Percentiles rank a stretch among this genome's conserved stretches.
These are phyloP conservation scores for Listronotus oregonensis DNA, from an alignment of 1,140 invertebrate genomes.

Conservation along the genomic window DNA sequence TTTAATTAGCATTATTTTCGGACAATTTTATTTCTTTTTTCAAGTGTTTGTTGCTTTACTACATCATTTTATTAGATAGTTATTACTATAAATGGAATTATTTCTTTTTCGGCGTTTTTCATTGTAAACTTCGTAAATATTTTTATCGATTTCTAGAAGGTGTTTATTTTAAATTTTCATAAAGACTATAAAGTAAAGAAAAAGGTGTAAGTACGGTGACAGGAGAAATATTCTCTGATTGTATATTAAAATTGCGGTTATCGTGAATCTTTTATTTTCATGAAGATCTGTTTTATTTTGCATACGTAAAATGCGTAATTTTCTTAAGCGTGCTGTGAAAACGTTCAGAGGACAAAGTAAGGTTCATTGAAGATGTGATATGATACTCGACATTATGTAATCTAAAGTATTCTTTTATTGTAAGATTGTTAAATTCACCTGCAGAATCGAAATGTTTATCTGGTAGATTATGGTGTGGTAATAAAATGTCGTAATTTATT, in stretches of 20 bases:
- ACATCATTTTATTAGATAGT: no score
- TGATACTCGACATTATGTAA: no score
- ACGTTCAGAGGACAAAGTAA: conserved; percentile 5
- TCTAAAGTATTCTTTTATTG: neutral
- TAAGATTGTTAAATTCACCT: conserved; percentile 7
- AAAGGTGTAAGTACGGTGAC: conserved; percentile 8
- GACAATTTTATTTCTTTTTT: no score
- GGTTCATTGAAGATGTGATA: neutral
- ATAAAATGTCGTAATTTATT: neutral
- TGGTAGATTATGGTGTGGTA: neutral
- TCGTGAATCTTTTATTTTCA: neutral
- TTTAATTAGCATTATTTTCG: no score
- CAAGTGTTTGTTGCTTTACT: no score
- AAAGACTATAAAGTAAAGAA: conserved; percentile 14
- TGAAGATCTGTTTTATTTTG: conserved; percentile 5
- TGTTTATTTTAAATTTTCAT: conserved; percentile 15
- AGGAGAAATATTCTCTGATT: conserved; percentile 12
- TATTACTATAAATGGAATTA: no score
- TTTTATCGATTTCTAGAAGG: no score
- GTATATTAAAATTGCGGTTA: conserved; percentile 9
- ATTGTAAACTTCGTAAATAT: no score
- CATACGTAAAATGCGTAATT: conserved; percentile 1
- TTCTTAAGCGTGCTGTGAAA: conserved; percentile 16
- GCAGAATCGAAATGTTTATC: neutral
- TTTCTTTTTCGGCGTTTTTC: no score